Evolutionary conservation across 30 jellyfish, hydroid and myxozoan genomes (phyloP).

Genomic region (Aurelia sp.): DNA sequence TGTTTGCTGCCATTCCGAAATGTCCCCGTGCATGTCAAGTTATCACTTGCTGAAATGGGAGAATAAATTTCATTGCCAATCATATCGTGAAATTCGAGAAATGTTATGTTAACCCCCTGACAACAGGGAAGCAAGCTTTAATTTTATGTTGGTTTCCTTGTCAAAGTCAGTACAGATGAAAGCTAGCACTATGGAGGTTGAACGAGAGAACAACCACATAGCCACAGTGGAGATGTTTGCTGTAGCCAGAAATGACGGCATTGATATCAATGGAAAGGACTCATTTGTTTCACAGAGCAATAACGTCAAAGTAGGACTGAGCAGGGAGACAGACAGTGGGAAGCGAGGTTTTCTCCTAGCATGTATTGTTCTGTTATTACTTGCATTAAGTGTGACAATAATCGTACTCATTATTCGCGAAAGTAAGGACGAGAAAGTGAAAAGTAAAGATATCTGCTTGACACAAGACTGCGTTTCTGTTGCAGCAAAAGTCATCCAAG

Average conservation of each 20-base stretch:
- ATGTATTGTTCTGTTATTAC: neutral
- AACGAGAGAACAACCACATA: too few species aligned
- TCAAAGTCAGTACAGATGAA: too few species aligned
- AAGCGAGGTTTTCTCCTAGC: neutral
- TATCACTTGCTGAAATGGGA: too few species aligned
- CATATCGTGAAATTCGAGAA: too few species aligned
- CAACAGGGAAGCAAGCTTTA: too few species aligned
- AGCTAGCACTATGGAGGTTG: too few species aligned
- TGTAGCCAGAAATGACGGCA: conserved; percentile 26
- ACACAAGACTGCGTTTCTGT: conserved; percentile 41
- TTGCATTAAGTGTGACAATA: conserved; percentile 20
- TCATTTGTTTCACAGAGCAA: conserved; percentile 9
- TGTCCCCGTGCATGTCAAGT: too few species aligned
- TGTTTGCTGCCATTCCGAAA: too few species aligned
- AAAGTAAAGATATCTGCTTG: neutral
- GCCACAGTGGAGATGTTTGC: conserved; percentile 26
- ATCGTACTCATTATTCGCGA: conserved; percentile 28
- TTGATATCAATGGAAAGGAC: conserved; percentile 8
- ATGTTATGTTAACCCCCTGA: too few species aligned
- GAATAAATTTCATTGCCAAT: too few species aligned
- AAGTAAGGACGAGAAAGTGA: neutral
- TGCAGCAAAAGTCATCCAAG: conserved; percentile 38
- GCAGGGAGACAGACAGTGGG: neutral
- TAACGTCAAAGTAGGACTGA: conserved; percentile 23
- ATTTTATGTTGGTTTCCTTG: too few species aligned